Base-by-base conservation (phyloP, 2,113 vertebrate species). In the Ptilorrhoa leucosticta region DNA sequence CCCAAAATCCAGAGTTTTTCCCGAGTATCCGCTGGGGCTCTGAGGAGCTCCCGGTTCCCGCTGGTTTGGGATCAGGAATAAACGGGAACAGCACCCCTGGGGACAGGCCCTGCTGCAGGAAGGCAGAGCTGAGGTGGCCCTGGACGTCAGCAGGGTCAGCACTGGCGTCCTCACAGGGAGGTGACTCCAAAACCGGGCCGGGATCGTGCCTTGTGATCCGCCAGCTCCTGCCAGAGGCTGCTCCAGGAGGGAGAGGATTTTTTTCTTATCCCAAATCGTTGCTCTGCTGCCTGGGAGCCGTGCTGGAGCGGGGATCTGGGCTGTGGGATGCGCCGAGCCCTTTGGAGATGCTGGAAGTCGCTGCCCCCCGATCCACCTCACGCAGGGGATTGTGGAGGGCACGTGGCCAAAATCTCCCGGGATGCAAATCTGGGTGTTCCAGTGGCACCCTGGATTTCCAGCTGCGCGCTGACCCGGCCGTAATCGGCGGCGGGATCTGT, bases 301-400 rank as follows among this genome's bases (percentile, higher is more conserved):
- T 1, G 18, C 23, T 35, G 63, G 50, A 15, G 24, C 37, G 0
- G 31, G 48, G n/a, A 14, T 15, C 4, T 13, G 71, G 47, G 53
- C 2, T 12, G 9, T 8, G 35, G 64, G 66, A 3, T 39, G 45
- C 8, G 2, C 78, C 2, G 73, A 87, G 15, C 53, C 47, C 86
- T 45, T 20, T 8, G 92, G 31, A 15, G n/a, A 2, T 28, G 75
- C 70, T 60, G 63, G 28, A 11, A 16, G 8, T 2, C 7, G 13
- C 50, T 40, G 30, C 27, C 20, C 18, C 9, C 24, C 0, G 0
- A 10, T 13, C 2, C 5, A 3, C 8, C 47, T 3, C 10, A 1
- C 11, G 0, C 44, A 10, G 66, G 24, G 79, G 21, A 20, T 5
- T 4, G 70, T 0, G 0, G 61, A 71, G 85, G 70, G 73, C 87